These are phyloP conservation scores for Lysandra coridon DNA, from an alignment of 2,888 invertebrate genomes.

Conservation along the genomic window DNA sequence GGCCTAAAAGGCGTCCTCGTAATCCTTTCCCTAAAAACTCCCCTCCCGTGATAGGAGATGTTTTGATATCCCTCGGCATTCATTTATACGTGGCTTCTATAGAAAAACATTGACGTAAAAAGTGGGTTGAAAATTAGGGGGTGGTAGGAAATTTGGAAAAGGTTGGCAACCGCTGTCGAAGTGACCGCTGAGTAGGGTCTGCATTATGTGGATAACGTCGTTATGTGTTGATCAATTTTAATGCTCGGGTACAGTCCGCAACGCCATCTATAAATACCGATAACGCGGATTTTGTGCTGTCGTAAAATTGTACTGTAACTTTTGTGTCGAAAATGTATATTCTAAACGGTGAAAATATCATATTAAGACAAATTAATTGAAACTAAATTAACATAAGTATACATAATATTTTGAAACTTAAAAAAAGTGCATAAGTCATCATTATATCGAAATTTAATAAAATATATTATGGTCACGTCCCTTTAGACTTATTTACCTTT, in stretches of 20 bases:
- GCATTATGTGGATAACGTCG: conserved; percentile 77
- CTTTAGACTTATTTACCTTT: not conserved
- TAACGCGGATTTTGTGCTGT: not conserved
- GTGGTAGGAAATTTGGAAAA: conserved; percentile 59
- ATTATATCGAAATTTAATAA: not conserved
- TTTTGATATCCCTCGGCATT: conserved; percentile 77
- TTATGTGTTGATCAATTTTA: conserved; percentile 81
- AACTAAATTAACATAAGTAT: too few relatives aligned
- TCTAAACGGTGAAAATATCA: too few relatives aligned
- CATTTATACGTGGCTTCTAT: conserved; percentile 68
- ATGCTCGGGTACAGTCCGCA: conserved; percentile 58
- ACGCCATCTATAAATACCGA: conserved; percentile 42
- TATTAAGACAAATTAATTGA: too few relatives aligned
- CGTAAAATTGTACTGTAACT: not conserved
- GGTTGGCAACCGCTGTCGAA: conserved; percentile 75
- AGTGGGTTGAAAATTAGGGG: conserved; percentile 71
- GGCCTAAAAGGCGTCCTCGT: conserved; percentile 57
- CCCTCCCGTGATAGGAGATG: conserved; percentile 72
- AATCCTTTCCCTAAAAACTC: conserved; percentile 75
- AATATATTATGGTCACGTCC: not conserved
- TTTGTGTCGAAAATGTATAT: not conserved
- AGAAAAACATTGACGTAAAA: conserved; percentile 81
- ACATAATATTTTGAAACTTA: not conserved
- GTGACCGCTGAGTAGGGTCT: conserved; percentile 79
- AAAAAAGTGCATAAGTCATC: not conserved